Evolutionary conservation across 2,888 invertebrate genomes (phyloP).

Genomic region (Acrobeloides nanus): DNA sequence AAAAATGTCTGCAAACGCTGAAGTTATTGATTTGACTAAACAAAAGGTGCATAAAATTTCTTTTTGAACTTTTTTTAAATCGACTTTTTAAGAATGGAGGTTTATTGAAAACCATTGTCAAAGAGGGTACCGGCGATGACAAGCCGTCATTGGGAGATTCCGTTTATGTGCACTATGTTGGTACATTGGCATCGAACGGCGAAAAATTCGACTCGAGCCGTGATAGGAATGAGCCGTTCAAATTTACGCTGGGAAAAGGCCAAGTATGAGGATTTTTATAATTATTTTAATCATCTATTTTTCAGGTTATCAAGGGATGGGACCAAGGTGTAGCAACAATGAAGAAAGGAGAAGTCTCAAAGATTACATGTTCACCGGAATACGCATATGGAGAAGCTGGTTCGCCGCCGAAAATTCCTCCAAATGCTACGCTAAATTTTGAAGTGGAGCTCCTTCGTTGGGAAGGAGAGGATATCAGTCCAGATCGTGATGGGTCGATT

Average conservation of each 20-base stretch:
- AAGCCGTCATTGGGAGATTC: conserved; percentile 35
- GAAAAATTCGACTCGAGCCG: conserved; percentile 84
- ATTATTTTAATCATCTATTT: not conserved
- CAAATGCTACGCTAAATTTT: conserved; percentile 76
- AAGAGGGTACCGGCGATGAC: conserved; percentile 65
- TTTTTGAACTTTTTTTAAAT: no score
- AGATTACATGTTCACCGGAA: conserved; percentile 74
- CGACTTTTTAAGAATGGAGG: conserved; percentile 65
- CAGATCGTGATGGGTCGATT: conserved; percentile 75
- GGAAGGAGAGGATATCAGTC: conserved; percentile 72
- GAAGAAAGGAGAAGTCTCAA: conserved; percentile 67
- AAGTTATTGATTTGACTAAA: conserved; percentile 7
- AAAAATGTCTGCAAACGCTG: conserved; percentile 11
- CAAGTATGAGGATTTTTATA: conserved; percentile 34
- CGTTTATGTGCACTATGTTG: conserved; percentile 73
- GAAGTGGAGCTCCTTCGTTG: conserved; percentile 63
- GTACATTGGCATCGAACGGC: conserved; percentile 67
- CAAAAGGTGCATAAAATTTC: conserved; percentile 9
- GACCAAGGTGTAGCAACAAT: conserved; percentile 86
- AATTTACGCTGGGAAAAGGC: conserved; percentile 80
- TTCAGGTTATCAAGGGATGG: conserved; percentile 63
- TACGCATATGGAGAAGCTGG: conserved; percentile 79
- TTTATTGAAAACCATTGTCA: conserved; percentile 68
- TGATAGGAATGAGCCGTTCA: conserved; percentile 74
- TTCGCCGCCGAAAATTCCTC: conserved; percentile 75